Percentiles rank a stretch among this genome's conserved stretches.
Conservation (phyloP, 2,797 vertebrate genomes). For the Melopsittacus undulatus region DNA sequence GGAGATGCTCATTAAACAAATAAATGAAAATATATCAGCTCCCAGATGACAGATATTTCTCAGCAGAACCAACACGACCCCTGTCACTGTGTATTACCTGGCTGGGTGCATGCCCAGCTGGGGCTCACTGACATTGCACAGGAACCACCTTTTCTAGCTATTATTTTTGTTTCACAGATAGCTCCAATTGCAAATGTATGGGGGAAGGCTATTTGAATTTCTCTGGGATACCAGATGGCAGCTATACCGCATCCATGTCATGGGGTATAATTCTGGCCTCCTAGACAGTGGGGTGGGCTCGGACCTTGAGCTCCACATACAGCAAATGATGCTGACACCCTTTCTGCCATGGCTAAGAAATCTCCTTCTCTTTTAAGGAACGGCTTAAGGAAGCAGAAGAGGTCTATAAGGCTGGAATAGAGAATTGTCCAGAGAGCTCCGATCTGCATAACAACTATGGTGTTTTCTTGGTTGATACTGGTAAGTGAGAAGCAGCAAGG, state of each 20-base stretch:
- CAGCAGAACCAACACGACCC: not conserved
- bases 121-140: not conserved
- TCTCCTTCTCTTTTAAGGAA: slow-evolving; percentile 76
- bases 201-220: not conserved
- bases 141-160: not conserved
- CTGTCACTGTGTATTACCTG: not conserved
- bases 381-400: slow-evolving; percentile 87
- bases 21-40: not conserved
- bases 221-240: not conserved
- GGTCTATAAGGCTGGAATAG: slow-evolving; percentile 88
- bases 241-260: fast-evolving
- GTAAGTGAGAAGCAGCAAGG: slow-evolving; percentile 76
- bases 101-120: not conserved
- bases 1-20: slow-evolving; percentile 22
- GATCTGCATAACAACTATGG: slow-evolving; percentile 97
- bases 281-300: not conserved
- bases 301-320: fast-evolving
- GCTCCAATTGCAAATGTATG: not conserved
- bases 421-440: slow-evolving; percentile 91
- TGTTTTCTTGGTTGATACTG: slow-evolving; percentile 93
- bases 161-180: not conserved
- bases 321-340: not conserved
- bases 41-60: not conserved
- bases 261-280: not conserved
- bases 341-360: not conserved